These are phyloP conservation scores for Trypoxylon attenuatum DNA, from an alignment of 2,888 invertebrate species.

Conservation along the genomic window DNA sequence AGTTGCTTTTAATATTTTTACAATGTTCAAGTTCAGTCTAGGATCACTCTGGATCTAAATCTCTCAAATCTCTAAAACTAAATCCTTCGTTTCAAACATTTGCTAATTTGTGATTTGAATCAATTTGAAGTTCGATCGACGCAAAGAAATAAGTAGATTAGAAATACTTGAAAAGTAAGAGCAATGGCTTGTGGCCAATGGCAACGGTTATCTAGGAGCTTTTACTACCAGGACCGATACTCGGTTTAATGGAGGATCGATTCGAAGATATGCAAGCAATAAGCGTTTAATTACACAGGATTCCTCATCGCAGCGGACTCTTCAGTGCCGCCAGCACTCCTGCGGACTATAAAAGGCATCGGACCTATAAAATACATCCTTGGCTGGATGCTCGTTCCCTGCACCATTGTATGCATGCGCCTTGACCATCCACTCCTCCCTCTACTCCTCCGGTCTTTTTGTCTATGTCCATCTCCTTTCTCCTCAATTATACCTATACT, in stretches of 20 bases:
- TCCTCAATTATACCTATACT: not conserved
- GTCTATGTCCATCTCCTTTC: constrained; percentile 7
- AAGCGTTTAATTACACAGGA: constrained; percentile 75
- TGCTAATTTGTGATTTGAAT: too few species aligned
- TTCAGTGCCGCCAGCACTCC: constrained; percentile 65
- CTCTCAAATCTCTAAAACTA: too few species aligned
- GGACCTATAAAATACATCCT: constrained; percentile 75
- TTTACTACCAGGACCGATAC: constrained; percentile 73
- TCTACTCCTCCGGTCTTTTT: constrained; percentile 26
- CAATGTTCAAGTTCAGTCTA: too few species aligned
- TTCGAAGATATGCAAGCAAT: constrained; percentile 74
- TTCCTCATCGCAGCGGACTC: constrained; percentile 71
- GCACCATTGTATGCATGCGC: constrained; percentile 67
- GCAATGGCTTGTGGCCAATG: constrained; percentile 50
- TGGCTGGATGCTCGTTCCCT: constrained; percentile 68
- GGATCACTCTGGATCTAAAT: too few species aligned
- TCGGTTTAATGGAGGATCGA: constrained; percentile 73
- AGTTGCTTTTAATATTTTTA: constrained; percentile 20
- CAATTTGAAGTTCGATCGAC: too few species aligned
- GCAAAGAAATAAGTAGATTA: too few species aligned
- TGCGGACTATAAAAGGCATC: constrained; percentile 73
- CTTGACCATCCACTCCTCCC: constrained; percentile 23
- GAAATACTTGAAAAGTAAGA: too few species aligned
- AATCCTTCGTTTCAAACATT: too few species aligned
- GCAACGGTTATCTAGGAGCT: constrained; percentile 68